phyloP scores from a whole-genome alignment of 2,888 invertebrate genomes.

The Myathropa florea region DNA sequence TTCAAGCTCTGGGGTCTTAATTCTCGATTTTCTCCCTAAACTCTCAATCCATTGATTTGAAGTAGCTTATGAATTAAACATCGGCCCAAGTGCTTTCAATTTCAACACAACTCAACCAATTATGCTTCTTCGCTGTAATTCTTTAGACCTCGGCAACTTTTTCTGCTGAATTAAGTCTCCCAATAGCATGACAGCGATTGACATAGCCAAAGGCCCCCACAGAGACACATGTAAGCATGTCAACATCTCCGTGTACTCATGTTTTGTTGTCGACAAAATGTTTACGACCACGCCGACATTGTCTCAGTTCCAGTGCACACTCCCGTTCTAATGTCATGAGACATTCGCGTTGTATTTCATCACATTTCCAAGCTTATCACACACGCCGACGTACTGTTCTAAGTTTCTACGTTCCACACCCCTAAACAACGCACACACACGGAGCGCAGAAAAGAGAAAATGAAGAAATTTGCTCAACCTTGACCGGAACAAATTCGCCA shows the following conservation, averaged over 20 bases:
- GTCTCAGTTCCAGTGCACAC: no score
- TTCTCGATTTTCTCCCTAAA: no score
- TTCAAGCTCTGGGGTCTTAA: no score
- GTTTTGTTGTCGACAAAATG: constrained; percentile 24
- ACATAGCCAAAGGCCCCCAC: neutral
- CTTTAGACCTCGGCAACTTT: no score
- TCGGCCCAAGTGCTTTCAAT: no score
- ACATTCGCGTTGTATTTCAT: neutral
- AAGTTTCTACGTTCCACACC: neutral
- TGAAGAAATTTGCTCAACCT: neutral
- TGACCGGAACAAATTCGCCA: constrained; percentile 14
- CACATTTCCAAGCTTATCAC: neutral
- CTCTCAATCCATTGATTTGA: no score
- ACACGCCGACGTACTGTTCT: neutral
- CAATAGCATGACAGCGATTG: neutral
- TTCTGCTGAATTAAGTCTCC: neutral
- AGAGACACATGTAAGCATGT: neutral
- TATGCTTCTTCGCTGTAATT: no score
- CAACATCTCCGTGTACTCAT: constrained; percentile 8
- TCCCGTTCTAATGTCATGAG: neutral
- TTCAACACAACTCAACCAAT: no score
- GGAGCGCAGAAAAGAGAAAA: neutral
- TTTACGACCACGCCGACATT: constrained; percentile 28
- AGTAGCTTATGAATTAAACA: no score
- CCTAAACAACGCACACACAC: neutral